These are phyloP conservation scores for Cochlearius cochlearius DNA, from an alignment of 2,113 vertebrate species.

Conservation along the genomic window DNA sequence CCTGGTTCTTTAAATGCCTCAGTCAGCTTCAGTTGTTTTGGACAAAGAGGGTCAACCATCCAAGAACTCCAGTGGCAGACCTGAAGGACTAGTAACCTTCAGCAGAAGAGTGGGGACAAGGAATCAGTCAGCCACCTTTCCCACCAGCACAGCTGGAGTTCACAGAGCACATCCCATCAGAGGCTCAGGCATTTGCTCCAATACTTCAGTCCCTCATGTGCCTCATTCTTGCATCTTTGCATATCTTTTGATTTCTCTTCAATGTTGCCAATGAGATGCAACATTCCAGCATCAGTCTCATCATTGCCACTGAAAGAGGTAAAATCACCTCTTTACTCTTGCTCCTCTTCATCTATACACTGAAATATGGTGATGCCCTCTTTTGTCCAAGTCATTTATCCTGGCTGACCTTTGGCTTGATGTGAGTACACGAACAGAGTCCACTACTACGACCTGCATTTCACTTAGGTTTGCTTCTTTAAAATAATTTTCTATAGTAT, in stretches of 20 bases:
- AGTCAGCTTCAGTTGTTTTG: not conserved
- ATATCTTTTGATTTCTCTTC: not conserved
- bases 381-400: not conserved
- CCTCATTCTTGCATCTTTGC: not conserved
- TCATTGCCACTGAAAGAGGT: not conserved
- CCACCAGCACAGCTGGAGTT: not conserved
- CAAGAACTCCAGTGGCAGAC: not conserved
- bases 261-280: not conserved
- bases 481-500: not conserved
- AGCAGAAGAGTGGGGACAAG: not conserved
- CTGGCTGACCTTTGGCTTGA: not conserved
- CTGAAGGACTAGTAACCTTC: not conserved
- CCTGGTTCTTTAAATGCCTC: not conserved
- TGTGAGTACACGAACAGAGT: not conserved
- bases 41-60: not conserved
- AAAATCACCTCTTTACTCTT: not conserved
- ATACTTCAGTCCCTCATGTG: not conserved
- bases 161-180: not conserved
- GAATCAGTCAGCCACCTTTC: not conserved
- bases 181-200: not conserved
- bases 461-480: not conserved
- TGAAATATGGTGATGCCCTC: not conserved
- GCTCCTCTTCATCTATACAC: not conserved
- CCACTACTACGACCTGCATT: not conserved
- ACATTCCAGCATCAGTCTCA: not conserved